phyloP scores from a whole-genome alignment of 2,113 vertebrate genomes.

The Bos javanicus region DNA sequence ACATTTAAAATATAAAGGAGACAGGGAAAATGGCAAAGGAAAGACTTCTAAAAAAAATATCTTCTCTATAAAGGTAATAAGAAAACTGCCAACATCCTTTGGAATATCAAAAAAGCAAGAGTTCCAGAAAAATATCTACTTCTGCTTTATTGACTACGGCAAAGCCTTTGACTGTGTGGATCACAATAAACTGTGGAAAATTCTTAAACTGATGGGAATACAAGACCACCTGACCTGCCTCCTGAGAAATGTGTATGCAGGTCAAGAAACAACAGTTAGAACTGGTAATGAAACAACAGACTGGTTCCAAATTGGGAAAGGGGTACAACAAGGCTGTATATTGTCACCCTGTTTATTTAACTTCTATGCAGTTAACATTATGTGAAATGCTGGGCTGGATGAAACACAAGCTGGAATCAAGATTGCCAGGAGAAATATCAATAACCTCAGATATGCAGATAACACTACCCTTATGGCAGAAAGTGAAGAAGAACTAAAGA shows the following conservation, averaged over 20 bases:
- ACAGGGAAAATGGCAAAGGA: neutral
- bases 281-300: neutral
- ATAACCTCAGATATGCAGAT: neutral
- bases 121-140: too few species aligned
- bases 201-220: too few species aligned
- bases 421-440: neutral
- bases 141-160: too few species aligned
- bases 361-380: neutral
- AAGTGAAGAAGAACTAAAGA: neutral
- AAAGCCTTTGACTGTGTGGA: too few species aligned
- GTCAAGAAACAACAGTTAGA: neutral
- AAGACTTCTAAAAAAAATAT: neutral
- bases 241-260: too few species aligned
- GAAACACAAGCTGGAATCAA: neutral
- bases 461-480: neutral
- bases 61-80: too few species aligned
- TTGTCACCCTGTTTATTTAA: neutral
- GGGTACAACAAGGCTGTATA: neutral
- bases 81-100: too few species aligned
- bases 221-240: too few species aligned
- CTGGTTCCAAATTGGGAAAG: neutral
- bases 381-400: neutral
- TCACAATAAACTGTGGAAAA: too few species aligned
- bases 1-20: neutral
- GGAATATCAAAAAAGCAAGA: too few species aligned